Evolutionary conservation across 2,113 vertebrate species (phyloP).

Genomic region (Pituophis catenifer): DNA sequence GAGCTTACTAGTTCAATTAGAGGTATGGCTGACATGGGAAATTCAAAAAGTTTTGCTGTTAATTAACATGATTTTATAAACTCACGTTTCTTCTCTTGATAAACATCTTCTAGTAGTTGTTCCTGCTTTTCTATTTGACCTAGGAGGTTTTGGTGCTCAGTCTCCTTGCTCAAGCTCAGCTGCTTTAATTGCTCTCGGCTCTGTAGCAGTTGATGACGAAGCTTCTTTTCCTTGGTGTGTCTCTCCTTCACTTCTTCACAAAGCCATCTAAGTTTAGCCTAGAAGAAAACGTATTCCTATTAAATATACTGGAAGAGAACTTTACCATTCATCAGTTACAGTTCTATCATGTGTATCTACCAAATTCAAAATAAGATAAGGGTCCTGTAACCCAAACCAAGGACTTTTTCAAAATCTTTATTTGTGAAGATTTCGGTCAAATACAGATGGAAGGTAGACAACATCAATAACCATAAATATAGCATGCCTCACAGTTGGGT

Average conservation of each 20-base stretch:
- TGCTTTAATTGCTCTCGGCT: slow-evolving; percentile 79
- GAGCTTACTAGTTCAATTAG: not conserved
- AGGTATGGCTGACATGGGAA: not conserved
- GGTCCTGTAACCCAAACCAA: not conserved
- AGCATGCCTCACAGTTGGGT: not conserved
- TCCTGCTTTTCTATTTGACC: slow-evolving; percentile 84
- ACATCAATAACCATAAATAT: not conserved
- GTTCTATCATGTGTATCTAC: not conserved
- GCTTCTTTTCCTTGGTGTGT: slow-evolving; percentile 74
- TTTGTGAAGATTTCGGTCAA: not conserved
- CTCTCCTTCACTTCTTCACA: slow-evolving; percentile 86
- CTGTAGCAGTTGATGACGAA: slow-evolving; percentile 73
- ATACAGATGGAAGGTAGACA: not conserved
- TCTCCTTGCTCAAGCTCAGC: slow-evolving; percentile 73
- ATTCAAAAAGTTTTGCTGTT: not conserved
- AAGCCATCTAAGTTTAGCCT: slow-evolving; percentile 87
- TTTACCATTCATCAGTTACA: not conserved
- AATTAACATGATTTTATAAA: not conserved
- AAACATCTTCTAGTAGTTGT: slow-evolving; percentile 78
- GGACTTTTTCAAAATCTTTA: not conserved
- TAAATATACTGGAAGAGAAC: not conserved
- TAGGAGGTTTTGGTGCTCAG: slow-evolving; percentile 76
- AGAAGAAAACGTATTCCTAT: not conserved
- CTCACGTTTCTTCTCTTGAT: slow-evolving; percentile 85
- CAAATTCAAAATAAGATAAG: not conserved